Evolutionary conservation across 2,888 invertebrate species (phyloP).

Genomic region (Aporophyla nigra): DNA sequence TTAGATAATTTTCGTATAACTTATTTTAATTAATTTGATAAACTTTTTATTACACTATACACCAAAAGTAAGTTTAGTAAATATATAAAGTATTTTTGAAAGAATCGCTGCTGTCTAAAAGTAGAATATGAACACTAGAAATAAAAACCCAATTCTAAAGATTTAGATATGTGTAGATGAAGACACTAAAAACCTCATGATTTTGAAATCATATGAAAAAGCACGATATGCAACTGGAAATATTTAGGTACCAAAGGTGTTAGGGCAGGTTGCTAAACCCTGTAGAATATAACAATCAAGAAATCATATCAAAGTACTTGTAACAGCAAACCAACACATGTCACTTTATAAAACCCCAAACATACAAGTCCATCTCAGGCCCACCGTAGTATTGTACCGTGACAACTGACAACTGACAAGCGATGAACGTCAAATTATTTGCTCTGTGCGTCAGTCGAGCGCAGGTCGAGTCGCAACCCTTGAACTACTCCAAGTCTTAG

Average conservation of each 20-base stretch:
- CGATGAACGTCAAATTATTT: conserved; percentile 70
- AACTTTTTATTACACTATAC: background rate
- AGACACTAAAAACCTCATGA: background rate
- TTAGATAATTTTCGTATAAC: background rate
- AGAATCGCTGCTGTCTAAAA: background rate
- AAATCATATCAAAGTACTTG: background rate
- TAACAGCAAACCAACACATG: background rate
- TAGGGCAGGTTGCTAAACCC: background rate
- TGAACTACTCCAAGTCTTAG: conserved; percentile 54
- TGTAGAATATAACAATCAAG: background rate
- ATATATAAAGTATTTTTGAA: background rate
- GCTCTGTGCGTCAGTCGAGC: conserved; percentile 65
- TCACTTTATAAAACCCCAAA: background rate
- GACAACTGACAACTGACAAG: conserved; percentile 67
- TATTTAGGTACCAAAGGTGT: background rate
- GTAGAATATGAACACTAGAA: background rate
- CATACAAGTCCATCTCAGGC: conserved; percentile 11
- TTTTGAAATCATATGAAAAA: background rate
- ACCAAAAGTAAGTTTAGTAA: too few species aligned
- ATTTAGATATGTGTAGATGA: background rate
- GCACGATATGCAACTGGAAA: too few species aligned
- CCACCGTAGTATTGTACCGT: conserved; percentile 50
- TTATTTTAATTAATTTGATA: too few species aligned
- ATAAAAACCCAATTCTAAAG: background rate
- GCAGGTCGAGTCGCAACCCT: conserved; percentile 67